Conservation (phyloP, 2,113 vertebrate species). For the Willisornis vidua region DNA sequence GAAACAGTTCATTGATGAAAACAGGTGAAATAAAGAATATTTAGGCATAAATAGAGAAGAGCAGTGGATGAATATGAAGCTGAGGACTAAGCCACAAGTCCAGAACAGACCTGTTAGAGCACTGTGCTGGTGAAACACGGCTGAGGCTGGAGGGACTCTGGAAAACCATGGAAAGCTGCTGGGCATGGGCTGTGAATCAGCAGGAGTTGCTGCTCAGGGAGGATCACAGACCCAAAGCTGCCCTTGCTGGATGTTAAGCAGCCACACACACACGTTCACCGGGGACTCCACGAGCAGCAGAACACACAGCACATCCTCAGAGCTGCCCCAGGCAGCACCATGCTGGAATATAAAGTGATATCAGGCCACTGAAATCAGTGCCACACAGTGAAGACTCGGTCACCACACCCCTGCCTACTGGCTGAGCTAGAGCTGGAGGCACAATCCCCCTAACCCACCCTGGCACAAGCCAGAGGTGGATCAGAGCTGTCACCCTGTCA, state of each 20-base stretch:
- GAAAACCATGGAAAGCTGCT: not conserved
- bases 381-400: not conserved
- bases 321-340: not conserved
- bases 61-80: not conserved
- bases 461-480: fast-evolving
- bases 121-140: not conserved
- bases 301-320: not conserved
- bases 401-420: not conserved
- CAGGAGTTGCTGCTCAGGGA: not conserved
- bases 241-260: not conserved
- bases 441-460: not conserved
- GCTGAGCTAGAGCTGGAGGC: not conserved
- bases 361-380: not conserved
- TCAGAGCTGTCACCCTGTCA: not conserved
- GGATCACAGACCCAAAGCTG: not conserved
- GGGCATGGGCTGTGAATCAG: not conserved
- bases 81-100: not conserved
- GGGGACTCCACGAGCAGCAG: not conserved
- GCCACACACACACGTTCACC: fast-evolving
- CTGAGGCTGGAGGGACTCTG: not conserved
- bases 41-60: not conserved
- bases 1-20: not conserved
- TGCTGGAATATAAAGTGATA: not conserved
- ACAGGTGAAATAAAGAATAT: not conserved
- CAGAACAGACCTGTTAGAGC: not conserved